These are phyloP conservation scores for Battus philenor DNA, from an alignment of 1,140 invertebrate genomes.

Conservation along the genomic window DNA sequence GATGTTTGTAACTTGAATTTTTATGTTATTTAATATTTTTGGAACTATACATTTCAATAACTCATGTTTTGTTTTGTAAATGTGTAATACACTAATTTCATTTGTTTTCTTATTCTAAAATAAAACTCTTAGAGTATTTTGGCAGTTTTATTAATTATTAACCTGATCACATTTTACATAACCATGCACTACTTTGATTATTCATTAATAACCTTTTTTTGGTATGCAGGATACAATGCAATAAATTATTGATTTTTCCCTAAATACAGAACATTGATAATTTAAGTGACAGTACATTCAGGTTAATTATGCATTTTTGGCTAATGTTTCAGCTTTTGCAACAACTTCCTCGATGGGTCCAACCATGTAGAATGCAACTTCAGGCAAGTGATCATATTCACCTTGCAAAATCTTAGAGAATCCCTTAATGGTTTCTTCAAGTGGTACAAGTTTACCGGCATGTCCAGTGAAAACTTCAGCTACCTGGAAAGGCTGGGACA, in stretches of 20 bases:
- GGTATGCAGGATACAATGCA: slow-evolving; percentile 14
- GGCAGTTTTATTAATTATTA: slow-evolving; percentile 11
- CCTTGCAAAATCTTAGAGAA: slow-evolving; percentile 87
- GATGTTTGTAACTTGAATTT: too few relatives aligned
- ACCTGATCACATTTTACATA: slow-evolving; percentile 11
- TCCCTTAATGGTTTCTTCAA: slow-evolving; percentile 92
- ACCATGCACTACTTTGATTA: slow-evolving; percentile 8
- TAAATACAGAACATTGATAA: slow-evolving; percentile 6
- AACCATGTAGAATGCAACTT: slow-evolving; percentile 99
- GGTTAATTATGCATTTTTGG: slow-evolving; percentile 67
- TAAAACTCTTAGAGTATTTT: neutral
- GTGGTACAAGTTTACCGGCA: slow-evolving; percentile 92
- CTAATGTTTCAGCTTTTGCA: slow-evolving; percentile 91
- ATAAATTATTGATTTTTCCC: slow-evolving; percentile 14
- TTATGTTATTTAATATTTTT: too few relatives aligned
- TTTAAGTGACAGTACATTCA: neutral
- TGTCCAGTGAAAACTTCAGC: slow-evolving; percentile 97
- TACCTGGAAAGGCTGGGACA: slow-evolving; percentile 97
- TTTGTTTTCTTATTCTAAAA: too few relatives aligned
- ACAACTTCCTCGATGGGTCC: slow-evolving; percentile 97
- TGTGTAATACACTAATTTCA: neutral
- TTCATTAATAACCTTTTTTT: slow-evolving; percentile 10
- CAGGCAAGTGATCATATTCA: slow-evolving; percentile 96
- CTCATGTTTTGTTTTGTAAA: too few relatives aligned
- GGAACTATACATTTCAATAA: too few relatives aligned